These are phyloP conservation scores for Mus musculus DNA, from an alignment of 2,113 vertebrate species.

Conservation along the genomic window DNA sequence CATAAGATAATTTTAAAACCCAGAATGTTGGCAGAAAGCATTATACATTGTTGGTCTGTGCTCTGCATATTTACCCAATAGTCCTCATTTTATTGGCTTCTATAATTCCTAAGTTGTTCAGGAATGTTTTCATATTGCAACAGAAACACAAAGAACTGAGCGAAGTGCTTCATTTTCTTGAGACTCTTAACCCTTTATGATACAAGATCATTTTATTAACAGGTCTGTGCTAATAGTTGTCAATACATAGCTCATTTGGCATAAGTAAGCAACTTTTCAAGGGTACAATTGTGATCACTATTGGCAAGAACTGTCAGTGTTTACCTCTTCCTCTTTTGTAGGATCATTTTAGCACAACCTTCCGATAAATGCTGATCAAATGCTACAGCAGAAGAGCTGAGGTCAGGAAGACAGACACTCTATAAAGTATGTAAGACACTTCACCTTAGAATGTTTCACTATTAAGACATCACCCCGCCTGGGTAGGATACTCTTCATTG, in stretches of 20 bases:
- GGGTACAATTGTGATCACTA: neutral
- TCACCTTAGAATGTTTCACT: neutral
- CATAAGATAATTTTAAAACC: neutral
- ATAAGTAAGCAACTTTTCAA: neutral
- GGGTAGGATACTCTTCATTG: neutral
- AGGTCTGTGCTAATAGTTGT: neutral
- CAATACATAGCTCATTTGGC: neutral
- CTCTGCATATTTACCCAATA: neutral
- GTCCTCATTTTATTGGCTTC: neutral
- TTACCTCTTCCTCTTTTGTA: neutral
- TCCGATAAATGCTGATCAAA: neutral
- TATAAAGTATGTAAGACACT: neutral
- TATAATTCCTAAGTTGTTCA: slow-evolving; percentile 8
- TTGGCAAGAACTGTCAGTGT: neutral
- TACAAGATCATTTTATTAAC: neutral
- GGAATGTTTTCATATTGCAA: slow-evolving; percentile 39
- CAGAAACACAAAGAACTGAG: neutral
- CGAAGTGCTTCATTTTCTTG: neutral
- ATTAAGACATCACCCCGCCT: neutral
- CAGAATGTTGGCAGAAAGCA: neutral
- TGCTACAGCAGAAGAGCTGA: neutral
- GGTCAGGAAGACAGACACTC: neutral
- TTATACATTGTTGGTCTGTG: neutral
- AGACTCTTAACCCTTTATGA: neutral
- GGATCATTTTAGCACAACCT: neutral